Evolutionary conservation across 35 echinoderm and acorn worm species (phyloP).

Genomic region (Hemicentrotus pulcherrimus): DNA sequence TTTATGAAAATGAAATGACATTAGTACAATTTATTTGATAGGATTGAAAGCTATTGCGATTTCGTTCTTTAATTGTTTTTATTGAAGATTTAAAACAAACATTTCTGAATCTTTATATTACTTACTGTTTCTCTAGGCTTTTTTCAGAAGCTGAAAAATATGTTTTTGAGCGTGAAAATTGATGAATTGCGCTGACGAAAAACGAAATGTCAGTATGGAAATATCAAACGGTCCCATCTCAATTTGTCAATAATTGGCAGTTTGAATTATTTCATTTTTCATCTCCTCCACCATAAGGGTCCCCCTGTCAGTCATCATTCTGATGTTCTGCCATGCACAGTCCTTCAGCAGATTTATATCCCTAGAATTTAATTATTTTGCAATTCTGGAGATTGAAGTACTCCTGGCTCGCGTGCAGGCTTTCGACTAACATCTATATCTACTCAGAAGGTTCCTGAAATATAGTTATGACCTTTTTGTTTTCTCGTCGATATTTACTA

Average conservation of each 20-base stretch:
- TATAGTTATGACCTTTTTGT: conserved; percentile 13
- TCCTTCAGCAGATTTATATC: neutral
- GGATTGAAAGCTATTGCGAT: neutral
- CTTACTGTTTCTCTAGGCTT: neutral
- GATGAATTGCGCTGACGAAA: neutral
- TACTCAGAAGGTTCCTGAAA: neutral
- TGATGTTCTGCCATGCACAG: neutral
- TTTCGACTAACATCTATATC: neutral
- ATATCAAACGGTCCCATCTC: neutral
- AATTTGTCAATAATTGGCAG: conserved; percentile 13
- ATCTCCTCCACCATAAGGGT: conserved; percentile 1
- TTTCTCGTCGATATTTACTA: neutral
- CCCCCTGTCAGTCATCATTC: conserved; percentile 4
- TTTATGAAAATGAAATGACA: neutral
- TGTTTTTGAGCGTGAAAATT: conserved; percentile 5
- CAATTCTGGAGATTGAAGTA: neutral
- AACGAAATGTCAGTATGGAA: neutral
- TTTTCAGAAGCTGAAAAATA: neutral
- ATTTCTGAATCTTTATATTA: neutral
- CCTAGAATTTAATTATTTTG: conserved; percentile 13
- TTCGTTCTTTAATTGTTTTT: neutral
- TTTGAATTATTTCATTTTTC: conserved; percentile 20
- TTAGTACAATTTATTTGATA: neutral
- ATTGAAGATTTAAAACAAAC: neutral
- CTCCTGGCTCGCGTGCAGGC: neutral